These are phyloP conservation scores for Drosophila meridionalis DNA, from an alignment of 2,888 invertebrate genomes.

Conservation along the genomic window DNA sequence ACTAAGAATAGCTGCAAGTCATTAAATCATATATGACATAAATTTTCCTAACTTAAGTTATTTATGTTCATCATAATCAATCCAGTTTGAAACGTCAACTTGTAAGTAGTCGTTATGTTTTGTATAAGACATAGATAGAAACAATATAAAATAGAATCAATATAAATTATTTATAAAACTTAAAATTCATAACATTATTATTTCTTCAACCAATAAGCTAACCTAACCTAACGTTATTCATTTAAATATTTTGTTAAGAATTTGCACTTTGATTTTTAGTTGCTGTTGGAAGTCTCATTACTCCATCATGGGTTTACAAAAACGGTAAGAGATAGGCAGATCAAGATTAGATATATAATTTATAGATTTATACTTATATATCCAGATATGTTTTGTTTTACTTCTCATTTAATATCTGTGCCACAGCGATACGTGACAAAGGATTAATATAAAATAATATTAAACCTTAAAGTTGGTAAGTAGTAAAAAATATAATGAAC, in stretches of 20 bases:
- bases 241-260: not conserved
- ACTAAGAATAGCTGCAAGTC: too few relatives aligned
- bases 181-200: too few relatives aligned
- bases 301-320: not conserved
- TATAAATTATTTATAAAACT: too few relatives aligned
- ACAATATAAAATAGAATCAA: too few relatives aligned
- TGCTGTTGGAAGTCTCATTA: not conserved
- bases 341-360: not conserved
- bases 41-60: too few relatives aligned
- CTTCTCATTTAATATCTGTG: not conserved
- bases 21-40: too few relatives aligned
- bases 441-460: not conserved
- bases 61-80: too few relatives aligned
- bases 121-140: too few relatives aligned
- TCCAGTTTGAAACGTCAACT: too few relatives aligned
- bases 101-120: too few relatives aligned
- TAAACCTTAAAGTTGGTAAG: not conserved
- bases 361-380: not conserved
- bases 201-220: too few relatives aligned
- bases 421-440: not conserved
- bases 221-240: too few relatives aligned
- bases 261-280: not conserved
- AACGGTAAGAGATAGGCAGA: not conserved
- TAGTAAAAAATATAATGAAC: conserved; percentile 1
- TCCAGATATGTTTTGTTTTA: not conserved